Base-by-base conservation (phyloP, 1,140 invertebrate species). In the Euura saliciscinereae region DNA sequence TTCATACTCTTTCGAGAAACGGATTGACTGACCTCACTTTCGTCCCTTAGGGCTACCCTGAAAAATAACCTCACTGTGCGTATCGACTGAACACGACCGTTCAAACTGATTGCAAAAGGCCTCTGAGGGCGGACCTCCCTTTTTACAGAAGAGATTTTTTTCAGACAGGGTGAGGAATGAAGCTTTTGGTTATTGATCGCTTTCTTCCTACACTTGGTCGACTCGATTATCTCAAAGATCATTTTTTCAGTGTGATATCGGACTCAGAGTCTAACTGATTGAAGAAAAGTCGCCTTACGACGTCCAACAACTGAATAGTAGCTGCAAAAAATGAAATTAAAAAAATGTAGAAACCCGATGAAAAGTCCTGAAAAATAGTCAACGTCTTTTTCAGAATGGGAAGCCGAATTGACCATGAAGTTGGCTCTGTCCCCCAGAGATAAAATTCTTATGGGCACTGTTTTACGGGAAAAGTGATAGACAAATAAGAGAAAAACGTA, bases 1-100 rank as follows among this genome's bases (percentile, higher is more conserved):
- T 10, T 43, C 71, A 44, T 28, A 28, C 28, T 28, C 44, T 13
- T 65, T 73, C 72, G 68, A 70, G 44, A 45, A 64, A 44, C 46
- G 73, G 67, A 74, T 74, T 74, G 73, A 66, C 71, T 71, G 68
- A 51, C 68, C 69, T 59, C 72, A 72, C 72, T 72, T 74, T 74
- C 72, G 45, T 72, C 45, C 44, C 43, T 13, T 44, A 66, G 65
- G 45, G 44, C 66, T 65, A 69, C 45, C 43, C 65, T 70, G 59
- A 46, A 8, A 71, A 69, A 43, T 45, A 70, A 69, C 46, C 13
- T 42, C 11, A 64, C 10, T 65, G 45, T 66, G 11, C 45, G 65
- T 44, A 71, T 69, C 69, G 66, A 67, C 65, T 64, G 69, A 65
- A 70, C 68, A 28, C 28, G 69, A 44, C 73, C 11, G 44, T 43